phyloP scores from a whole-genome alignment of 2,888 invertebrate genomes.

The Drosophila engyochracea region DNA sequence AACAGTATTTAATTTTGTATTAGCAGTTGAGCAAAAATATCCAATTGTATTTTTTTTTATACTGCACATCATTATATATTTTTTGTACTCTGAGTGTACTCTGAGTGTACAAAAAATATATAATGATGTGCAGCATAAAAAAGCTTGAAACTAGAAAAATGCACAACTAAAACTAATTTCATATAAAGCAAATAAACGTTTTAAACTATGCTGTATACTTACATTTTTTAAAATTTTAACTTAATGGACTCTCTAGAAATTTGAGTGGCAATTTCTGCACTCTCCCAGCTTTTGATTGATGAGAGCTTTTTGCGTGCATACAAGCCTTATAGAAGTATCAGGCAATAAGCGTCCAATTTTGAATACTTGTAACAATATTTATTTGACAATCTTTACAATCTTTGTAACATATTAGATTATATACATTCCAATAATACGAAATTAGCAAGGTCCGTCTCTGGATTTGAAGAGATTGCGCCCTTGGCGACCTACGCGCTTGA shows the following conservation, averaged over 20 bases:
- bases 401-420: background rate
- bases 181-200: no score
- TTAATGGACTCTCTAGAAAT: background rate
- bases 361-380: conserved; percentile 22
- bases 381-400: conserved; percentile 10
- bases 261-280: background rate
- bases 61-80: no score
- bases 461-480: conserved; percentile 46
- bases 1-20: background rate
- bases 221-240: background rate
- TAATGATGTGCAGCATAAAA: background rate
- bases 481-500: conserved; percentile 34
- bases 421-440: background rate
- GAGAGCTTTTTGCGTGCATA: no score
- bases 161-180: background rate
- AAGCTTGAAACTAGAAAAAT: background rate
- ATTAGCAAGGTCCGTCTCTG: conserved; percentile 52
- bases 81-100: no score
- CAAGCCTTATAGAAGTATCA: no score
- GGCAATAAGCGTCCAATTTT: background rate
- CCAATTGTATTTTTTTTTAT: background rate
- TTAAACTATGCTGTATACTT: background rate
- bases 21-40: background rate
- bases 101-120: background rate
- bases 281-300: conserved; percentile 5